Evolutionary conservation across 2,888 invertebrate species (phyloP), one percentile per base, ranked within the genome.

Genomic region (Pseudanteris insignis): DNA sequence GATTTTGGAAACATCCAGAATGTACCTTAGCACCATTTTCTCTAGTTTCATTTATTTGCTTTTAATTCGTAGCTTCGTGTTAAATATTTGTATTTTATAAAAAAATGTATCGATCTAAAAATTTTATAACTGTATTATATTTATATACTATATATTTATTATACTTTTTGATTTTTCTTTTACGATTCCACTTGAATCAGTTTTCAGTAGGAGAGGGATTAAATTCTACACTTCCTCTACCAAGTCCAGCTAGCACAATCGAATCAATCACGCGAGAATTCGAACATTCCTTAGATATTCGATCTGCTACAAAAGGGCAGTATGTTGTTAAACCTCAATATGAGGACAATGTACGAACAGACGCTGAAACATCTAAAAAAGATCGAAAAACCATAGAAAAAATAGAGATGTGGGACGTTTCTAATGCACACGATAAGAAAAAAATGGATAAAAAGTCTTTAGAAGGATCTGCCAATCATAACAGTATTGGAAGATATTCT

Each of bases 221-320:
- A 2, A 69, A 79, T 62, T 18, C 18, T 18, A 82, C 79, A 55
- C 81, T 83, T 70, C 84, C 88, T 15, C 81, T 90, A 67, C 88
- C 88, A 44, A 90, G 89, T 75, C 90, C 91, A 11, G 89, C 89
- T 37, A 89, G 89, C 79, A 90, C 90, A 33, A 89, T 91, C 63
- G 90, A 90, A 77, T 89, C 89, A 0, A 82, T 91, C 58, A 89
- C 91, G 1, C 82, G 89, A 74, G 92, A 92, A 82, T 88, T 93
- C 71, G 92, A 93, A 77, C 89, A 91, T 79, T 90, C 91, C 14
- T 85, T 94, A 46, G 88, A 88, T 71, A 83, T 87, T 62, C 82
- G 83, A 60, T 85, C 86, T 57, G 86, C 86, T 7, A 84, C 85
- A 11, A 85, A 85, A 79, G 89, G 89, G 73, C 82, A 83, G 69